Base-by-base conservation (phyloP, 2,797 vertebrate genomes). In the Lerista edwardsae region DNA sequence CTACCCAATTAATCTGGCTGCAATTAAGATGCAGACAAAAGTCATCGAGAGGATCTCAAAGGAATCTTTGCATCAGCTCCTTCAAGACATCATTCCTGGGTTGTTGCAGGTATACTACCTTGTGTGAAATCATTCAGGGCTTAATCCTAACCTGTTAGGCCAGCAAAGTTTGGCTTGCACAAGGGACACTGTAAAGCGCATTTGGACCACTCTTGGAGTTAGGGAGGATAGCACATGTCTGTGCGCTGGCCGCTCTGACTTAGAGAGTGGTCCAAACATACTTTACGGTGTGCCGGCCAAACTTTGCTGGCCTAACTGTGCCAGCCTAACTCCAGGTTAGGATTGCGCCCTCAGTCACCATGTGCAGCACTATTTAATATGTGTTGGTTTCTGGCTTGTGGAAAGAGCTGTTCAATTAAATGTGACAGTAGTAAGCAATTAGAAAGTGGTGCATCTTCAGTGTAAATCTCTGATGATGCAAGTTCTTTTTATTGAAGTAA, bases 11-110 rank as follows among this genome's bases (percentile, higher is more conserved):
- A 99, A 99, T 90, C 96, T 99, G 78, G 98, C 98, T 1, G 98
- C 98, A 93, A 99, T 99, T 95, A 99, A 99, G 96, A 99, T 99
- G 98, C 98, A 99, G 93, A 98, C 98, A 0, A 99, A 98, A 93
- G 98, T 99, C 83, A 98, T 98, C 0, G 98, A 99, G 94, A 97
- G 98, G 94, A 98, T 99, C 75, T 93, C 97, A 91, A 98, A 98
- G 95, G 98, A 99, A 81, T 97, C 97, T 0, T 93, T 99, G 83
- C 95, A 98, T 88, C 97, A 97, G 92, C 97, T 99, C 86, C 97
- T 99, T 39, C 97, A 97, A 0, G 98, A 99, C 95, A 98, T 99
- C 91, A 98, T 99, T 92, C 98, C 98, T 0, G 98, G 98, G 57
- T 95, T 99, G 85, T 95, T 99, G 92, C 98, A 99, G 97, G 98